A percentile compares a stretch with the other conserved stretches of the same genome.
phyloP scores from a whole-genome alignment of 1,140 invertebrate species.

The Diorhabda elongata region DNA sequence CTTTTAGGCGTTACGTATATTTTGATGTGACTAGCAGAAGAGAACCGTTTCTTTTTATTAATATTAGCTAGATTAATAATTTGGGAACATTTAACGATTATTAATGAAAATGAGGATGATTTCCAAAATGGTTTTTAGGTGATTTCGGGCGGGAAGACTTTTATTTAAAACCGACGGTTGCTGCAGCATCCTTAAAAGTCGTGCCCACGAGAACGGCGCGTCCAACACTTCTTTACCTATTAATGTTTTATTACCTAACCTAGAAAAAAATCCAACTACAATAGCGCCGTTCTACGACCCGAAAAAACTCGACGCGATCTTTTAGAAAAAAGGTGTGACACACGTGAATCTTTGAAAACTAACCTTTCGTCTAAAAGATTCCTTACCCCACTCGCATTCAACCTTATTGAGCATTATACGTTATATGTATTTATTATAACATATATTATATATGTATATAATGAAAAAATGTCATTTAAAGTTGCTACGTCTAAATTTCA shows the following conservation, averaged over 20 bases:
- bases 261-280: constrained; percentile 20
- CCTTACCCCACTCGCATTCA: constrained; percentile 20
- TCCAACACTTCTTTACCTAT: constrained; percentile 20
- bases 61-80: not conserved
- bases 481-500: constrained; percentile 36
- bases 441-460: constrained; percentile 10
- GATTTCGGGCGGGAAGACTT: constrained; percentile 47
- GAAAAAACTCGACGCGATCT: constrained; percentile 23
- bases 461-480: constrained; percentile 26
- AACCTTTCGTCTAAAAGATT: constrained; percentile 9
- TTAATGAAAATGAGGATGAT: constrained; percentile 21
- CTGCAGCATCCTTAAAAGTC: constrained; percentile 43
- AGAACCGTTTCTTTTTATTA: too few species aligned
- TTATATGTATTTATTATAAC: constrained; percentile 29
- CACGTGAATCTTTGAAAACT: too few species aligned
- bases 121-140: constrained; percentile 30
- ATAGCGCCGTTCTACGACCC: constrained; percentile 34
- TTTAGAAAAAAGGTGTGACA: too few species aligned
- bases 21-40: too few species aligned
- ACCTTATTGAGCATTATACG: constrained; percentile 38
- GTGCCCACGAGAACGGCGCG: constrained; percentile 39
- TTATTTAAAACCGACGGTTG: constrained; percentile 39
- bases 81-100: constrained; percentile 5
- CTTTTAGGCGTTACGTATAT: too few species aligned
- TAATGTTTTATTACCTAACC: constrained; percentile 8